Evolutionary conservation across 1,140 invertebrate species (phyloP).

Genomic region (Halictus rubicundus): DNA sequence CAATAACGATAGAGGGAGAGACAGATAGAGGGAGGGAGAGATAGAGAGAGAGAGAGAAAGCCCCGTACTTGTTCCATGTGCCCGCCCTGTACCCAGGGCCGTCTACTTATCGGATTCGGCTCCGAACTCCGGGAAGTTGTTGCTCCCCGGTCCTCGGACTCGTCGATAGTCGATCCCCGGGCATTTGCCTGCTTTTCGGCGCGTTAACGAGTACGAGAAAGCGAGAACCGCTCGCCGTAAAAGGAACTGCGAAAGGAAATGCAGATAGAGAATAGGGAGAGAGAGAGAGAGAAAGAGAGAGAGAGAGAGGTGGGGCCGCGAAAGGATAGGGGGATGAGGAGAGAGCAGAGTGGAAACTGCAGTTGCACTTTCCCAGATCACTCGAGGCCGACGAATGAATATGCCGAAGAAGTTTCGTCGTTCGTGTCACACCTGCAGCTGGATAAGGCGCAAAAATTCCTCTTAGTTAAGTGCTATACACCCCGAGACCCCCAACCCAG

Average conservation of each 20-base stretch:
- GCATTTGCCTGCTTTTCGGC: slow-evolving; percentile 35
- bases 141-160: slow-evolving; percentile 20
- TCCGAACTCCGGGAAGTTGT: slow-evolving; percentile 41
- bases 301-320: not conserved
- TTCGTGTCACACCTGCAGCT: slow-evolving; percentile 10
- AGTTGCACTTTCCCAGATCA: slow-evolving; percentile 61
- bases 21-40: too few species aligned
- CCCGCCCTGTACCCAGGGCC: too few species aligned
- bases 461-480: slow-evolving; percentile 12
- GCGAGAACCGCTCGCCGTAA: not conserved
- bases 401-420: slow-evolving; percentile 42
- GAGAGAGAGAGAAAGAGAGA: too few species aligned
- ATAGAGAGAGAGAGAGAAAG: too few species aligned
- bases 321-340: not conserved
- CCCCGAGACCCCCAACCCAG: too few species aligned
- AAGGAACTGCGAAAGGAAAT: slow-evolving; percentile 22
- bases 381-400: slow-evolving; percentile 41
- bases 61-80: too few species aligned
- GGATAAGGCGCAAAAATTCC: slow-evolving; percentile 35
- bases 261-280: not conserved
- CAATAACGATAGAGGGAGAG: too few species aligned
- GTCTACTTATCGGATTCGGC: slow-evolving; percentile 16
- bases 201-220: slow-evolving; percentile 40
- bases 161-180: slow-evolving; percentile 54
- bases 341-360: slow-evolving; percentile 12